Base-by-base conservation (phyloP, 2,797 vertebrate species). In the Molothrus ater region DNA sequence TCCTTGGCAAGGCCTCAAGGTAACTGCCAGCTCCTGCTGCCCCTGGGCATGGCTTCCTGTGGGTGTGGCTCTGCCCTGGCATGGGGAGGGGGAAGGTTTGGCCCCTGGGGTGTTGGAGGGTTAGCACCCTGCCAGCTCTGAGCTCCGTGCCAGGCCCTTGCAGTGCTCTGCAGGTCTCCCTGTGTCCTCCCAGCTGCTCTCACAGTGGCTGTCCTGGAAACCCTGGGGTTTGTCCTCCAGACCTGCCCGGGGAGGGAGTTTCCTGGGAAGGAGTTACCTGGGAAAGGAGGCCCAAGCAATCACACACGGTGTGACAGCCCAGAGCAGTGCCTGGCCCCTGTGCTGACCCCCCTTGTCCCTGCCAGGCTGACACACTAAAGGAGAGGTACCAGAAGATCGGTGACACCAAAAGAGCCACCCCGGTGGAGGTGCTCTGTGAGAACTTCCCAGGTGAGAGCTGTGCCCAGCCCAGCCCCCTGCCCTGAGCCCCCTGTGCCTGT, bases 1-100 rank as follows among this genome's bases (percentile, higher is more conserved):
- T 66, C 99, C 99, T 61, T 99, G 99, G 99, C 99, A 99, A 97
- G 99, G 99, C 87, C 98, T 99, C 76, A 99, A 99, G 99, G 99
- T 99, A 98, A 90, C 50, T 40, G 24, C 65, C 42, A 40, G 43
- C 68, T 63, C 47, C 68, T 1, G 2, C 66, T 88, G 63, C 28
- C 78, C 50, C 18, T 64, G 82, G 32, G 24, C 56, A 50, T 1
- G 2, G 54, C 80, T 86, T 40, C 43, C 60, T 2, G 2, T 15
- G 65, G 34, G 38, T 24, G 60, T 85, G 65, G 45, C 60, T 47
- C 25, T 81, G 42, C 45, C 26, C 25, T 61, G 36, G 18, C 38
- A 7, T 6, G 5, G 40, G 42, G 4, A n/a, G 4, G 7, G 29
- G 21, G 12, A 57, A 22, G 20, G 36, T 64, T 59, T 83, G 28